Evolutionary conservation across 2,888 invertebrate genomes (phyloP), one percentile per base, ranked within the genome.

Genomic region (Yponomeuta malinellus): DNA sequence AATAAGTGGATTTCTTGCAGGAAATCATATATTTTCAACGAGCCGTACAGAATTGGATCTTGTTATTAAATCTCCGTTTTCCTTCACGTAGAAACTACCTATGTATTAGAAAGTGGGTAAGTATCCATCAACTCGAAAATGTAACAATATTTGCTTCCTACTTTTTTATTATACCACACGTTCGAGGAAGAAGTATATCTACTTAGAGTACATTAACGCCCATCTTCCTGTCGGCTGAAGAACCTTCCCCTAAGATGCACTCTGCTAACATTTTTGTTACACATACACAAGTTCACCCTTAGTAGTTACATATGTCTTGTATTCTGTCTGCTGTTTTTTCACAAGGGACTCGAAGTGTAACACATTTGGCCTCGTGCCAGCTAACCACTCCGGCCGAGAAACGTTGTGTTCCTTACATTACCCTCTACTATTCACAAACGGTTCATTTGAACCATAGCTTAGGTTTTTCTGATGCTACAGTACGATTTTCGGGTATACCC

Each of bases 1-100:
- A 85, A 85, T 87, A 88, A 87, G 83, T 83, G 78, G 80, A 85
- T 85, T 84, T 59, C 80, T 82, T 79, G 76, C 76, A 75, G 77
- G 75, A 77, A 82, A 78, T 83, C 80, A 83, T 85, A 83, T 85
- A 86, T 85, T 85, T 85, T 83, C 81, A 78, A 77, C 80, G 80
- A 81, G 81, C 80, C 77, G 73, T 73, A 76, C 76, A 78, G 52
- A 59, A 78, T 79, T 78, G 76, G 79, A 77, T 77, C 77, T 83
- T 83, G 43, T 81, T 82, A 83, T 81, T 81, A 79, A 78, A 77
- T 73, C 76, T 75, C 77, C 72, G 75, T 76, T 76, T 59, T 59
- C 52, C 12, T 12, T 12, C 52, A 59, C 12, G 8, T 12, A 59
- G 12, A 59, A 15, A 15, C 52, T 15, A 15, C 52, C 52, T 15